Base-by-base conservation (phyloP, 2,113 vertebrate genomes). In the Hemichromis elongatus region DNA sequence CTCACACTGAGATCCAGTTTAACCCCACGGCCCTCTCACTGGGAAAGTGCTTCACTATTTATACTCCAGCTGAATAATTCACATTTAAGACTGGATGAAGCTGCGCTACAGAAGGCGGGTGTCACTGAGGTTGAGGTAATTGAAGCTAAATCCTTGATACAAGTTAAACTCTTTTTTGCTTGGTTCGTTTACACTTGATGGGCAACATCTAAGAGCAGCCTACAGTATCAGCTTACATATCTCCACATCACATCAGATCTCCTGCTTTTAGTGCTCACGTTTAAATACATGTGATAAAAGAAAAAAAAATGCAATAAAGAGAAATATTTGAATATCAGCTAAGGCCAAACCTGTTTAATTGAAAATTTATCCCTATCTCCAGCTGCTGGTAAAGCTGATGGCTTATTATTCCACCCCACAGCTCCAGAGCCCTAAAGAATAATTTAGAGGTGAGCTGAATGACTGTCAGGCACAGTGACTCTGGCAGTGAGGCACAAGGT, bases 51-150 rank as follows among this genome's bases (percentile, higher is more conserved):
- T 81, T 73, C 47, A 57, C 85, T 87, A 66, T 88, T 87, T 85
- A 80, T 77, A 81, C 26, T 30, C 3, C 3, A 7, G 53, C 77
- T 88, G 70, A 86, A 90, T 88, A 86, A 88, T 90, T 66, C 54
- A 86, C 13, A n/a, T 26, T 37, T 54, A 75, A 59, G 55, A 75
- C 7, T 13, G 35, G 54, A 73, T 35, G 57, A 66, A 77, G 56
- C 45, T 53, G 37, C 18, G 47, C 79, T 52, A 12, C 18, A 68
- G 52, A 26, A 85, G 28, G 56, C 3, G 1, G 7, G 18, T 73
- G 68, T 77, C 81, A 78, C 68, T 54, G 40, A 78, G 18, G 53
- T 24, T 47, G 7, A 81, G 56, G 10, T 70, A 53, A 57, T 57
- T 59, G 19, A 77, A 78, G 16, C 28, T 77, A 75, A 77, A 83